Evolutionary conservation across 2,888 invertebrate genomes (phyloP), one percentile per base, ranked within the genome.

Genomic region (Physocephala rufipes): DNA sequence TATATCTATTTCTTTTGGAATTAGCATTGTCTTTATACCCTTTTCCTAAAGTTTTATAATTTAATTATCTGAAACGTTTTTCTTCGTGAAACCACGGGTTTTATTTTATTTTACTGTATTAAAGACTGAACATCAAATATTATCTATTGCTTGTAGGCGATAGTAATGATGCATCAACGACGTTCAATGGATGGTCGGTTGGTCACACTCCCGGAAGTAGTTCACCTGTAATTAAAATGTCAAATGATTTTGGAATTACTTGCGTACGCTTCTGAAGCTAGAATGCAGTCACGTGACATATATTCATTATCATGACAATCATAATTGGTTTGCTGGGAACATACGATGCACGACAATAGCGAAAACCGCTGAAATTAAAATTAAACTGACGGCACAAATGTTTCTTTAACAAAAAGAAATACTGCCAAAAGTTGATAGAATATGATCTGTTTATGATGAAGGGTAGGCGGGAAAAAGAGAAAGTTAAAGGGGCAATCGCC

Each of bases 151-250:
- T 36, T 36, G 36, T 36, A 36, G 5, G 36, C 4, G 36, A 36
- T 36, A 36, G 36, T 36, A 36, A 36, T 36, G 36, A 36, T 36
- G 36, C 36, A 36, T 9, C 36, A 36, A 36, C 36, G 36, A 36
- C 36, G 36, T 36, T 36, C 36, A 4, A 9, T 7, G 36, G 36
- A 36, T 30, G 51, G 36, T 61, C 77, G 36, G 36, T 7, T 30
- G 51, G 36, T 61, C 77, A 77, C 79, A 77, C 76, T 76, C 76
- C 82, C 78, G 77, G 77, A 76, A 76, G 74, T 73, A 73, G 74
- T 76, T 83, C 84, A 84, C 82, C 84, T 85, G 82, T 81, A 83
- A 84, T 83, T 84, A 83, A 82, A 80, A 77, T 82, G 85, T 82
- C 84, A 82, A 78, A 82, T 81, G 79, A 80, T 76, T 75, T 73